Conservation (phyloP, 2,888 invertebrate species). For the Hypsopygia costalis region DNA sequence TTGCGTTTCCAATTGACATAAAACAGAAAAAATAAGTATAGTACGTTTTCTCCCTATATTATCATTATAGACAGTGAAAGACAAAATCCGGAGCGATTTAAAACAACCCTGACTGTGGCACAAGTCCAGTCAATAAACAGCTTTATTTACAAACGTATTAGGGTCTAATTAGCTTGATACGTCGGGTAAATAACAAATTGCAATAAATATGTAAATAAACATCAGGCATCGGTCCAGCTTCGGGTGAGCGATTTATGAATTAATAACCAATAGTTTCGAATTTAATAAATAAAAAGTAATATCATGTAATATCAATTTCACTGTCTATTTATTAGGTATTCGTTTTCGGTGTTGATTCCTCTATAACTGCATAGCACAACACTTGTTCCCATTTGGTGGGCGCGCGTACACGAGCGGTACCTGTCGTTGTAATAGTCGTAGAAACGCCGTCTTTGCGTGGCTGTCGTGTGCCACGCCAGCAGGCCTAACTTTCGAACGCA, state of each 20-base stretch:
- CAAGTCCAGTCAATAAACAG: conserved; percentile 21
- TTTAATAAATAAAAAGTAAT: conserved; percentile 57
- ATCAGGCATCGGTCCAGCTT: conserved; percentile 59
- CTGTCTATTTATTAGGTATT: conserved; percentile 77
- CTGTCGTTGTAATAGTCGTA: conserved; percentile 6
- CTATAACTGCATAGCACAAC: conserved; percentile 50
- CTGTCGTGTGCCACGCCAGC: conserved; percentile 18
- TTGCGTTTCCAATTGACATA: too few relatives aligned
- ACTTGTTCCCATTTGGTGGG: conserved; percentile 62
- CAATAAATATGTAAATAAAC: conserved; percentile 77
- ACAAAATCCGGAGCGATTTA: conserved; percentile 34
- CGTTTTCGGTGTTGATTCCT: conserved; percentile 80
- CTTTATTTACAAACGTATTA: conserved; percentile 29
- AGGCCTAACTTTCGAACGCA: conserved; percentile 29
- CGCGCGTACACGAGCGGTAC: conserved; percentile 11
- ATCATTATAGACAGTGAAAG: conserved; percentile 75
- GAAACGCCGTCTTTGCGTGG: background rate
- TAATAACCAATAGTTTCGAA: conserved; percentile 72
- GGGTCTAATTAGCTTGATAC: conserved; percentile 32
- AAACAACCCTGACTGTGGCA: conserved; percentile 19
- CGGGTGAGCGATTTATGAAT: conserved; percentile 51
- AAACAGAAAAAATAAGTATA: background rate
- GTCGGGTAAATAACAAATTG: conserved; percentile 63
- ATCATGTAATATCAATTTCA: conserved; percentile 78
- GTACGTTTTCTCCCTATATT: conserved; percentile 27